Base-by-base conservation (phyloP, 2,888 invertebrate species). In the Lochmaea crataegi region DNA sequence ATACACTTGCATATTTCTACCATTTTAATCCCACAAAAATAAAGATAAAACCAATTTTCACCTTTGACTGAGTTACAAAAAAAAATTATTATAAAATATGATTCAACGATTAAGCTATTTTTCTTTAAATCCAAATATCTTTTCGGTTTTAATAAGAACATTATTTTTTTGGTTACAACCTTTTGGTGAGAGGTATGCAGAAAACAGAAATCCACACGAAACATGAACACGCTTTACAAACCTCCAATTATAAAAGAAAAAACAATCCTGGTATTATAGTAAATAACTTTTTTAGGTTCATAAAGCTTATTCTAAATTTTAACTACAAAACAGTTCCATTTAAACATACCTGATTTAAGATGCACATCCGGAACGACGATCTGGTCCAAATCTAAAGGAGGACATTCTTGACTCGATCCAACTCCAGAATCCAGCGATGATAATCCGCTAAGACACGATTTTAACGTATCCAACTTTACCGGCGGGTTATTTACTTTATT, bases 351-450 rank as follows among this genome's bases (percentile, higher is more conserved):
- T 77, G 76, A 56, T 75, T 73, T 72, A 9, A 75, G 64, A 68
- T 82, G 77, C 68, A 83, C 78, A 57, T 82, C 79, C 10, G 86
- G 86, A 6, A 86, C 83, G 51, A 84, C 81, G 70, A 86, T 86
- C 74, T 84, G 81, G 60, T 85, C 84, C 75, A 86, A 80, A 65
- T 82, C 82, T 51, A 85, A 72, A 6, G 80, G 74, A 2, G 83
- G 82, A 42, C 84, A 80, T 67, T 86, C 87, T 75, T 86, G 87
- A 75, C 86, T 86, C 11, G 85, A 86, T 48, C 86, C 86, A 2
- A 87, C 70, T 22, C 87, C 88, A 10, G 87, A 88, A 81, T 87
- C 87, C 73, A 84, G 84, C 0, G 80, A 80, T 0, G 80, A 79
- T 48, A 86, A 74, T 18, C 83, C 84, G 65, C 81, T 84, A 22